Conservation (phyloP, 2,797 vertebrate genomes). For the Australoheros facetus region DNA sequence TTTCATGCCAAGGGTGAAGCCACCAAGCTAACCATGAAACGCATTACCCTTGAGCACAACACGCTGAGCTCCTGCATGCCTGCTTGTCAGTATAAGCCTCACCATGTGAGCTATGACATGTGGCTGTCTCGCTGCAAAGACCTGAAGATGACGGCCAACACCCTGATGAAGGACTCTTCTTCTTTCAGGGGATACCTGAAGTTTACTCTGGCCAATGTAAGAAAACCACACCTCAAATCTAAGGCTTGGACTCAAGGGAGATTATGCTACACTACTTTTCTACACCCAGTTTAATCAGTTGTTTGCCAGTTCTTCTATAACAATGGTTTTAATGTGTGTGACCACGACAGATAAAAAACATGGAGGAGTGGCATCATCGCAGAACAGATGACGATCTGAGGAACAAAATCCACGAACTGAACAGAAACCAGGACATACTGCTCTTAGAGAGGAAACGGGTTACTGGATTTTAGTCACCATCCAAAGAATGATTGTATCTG, state of each 20-base stretch:
- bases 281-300: no score
- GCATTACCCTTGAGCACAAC: conserved; percentile 4
- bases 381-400: not conserved
- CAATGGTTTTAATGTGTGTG: not conserved
- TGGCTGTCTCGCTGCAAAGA: conserved; percentile 34
- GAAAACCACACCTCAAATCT: not conserved
- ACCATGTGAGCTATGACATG: conserved; percentile 20
- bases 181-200: conserved; percentile 26
- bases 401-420: conserved; percentile 30
- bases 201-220: conserved; percentile 36
- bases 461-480: not conserved
- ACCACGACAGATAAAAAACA: conserved; percentile 19
- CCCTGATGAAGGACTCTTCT: conserved; percentile 8
- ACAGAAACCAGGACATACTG: conserved; percentile 1
- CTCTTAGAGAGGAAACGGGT: conserved; percentile 32
- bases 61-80: not conserved
- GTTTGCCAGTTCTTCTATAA: no score
- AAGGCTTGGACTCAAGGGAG: not conserved
- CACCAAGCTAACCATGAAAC: conserved; percentile 33
- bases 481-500: not conserved
- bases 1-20: conserved; percentile 36
- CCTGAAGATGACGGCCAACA: conserved; percentile 14
- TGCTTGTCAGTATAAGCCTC: not conserved
- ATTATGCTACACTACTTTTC: no score
- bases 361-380: not conserved